A percentile compares a stretch with the other conserved stretches of the same genome.
Conservation (phyloP, 64 coral and sea anemone species). For the Pocillopora verrucosa region DNA sequence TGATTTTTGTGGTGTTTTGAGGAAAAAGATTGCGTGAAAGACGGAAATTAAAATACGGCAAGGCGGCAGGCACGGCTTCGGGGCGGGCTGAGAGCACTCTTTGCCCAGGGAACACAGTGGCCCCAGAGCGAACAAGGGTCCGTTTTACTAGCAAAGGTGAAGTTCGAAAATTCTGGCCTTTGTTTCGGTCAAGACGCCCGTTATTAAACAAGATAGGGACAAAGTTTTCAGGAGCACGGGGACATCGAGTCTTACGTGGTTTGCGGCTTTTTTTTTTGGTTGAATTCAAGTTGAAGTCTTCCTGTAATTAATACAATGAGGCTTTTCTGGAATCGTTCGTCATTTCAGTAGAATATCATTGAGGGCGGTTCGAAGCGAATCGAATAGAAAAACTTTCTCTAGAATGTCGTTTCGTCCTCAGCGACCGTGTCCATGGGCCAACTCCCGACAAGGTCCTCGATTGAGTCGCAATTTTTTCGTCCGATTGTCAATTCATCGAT, state of each 20-base stretch:
- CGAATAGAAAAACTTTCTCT: conserved; percentile 14
- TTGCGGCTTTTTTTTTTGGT: conserved; percentile 25
- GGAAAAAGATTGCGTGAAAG: conserved; percentile 54
- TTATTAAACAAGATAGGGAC: conserved; percentile 86
- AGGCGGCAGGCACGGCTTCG: conserved; percentile 80
- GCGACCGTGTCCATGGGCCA: conserved; percentile 43
- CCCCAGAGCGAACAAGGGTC: conserved; percentile 90
- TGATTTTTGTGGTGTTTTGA: conserved; percentile 68
- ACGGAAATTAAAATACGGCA: conserved; percentile 60
- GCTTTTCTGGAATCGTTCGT: not conserved
- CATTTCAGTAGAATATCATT: not conserved
- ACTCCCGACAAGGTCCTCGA: conserved; percentile 48
- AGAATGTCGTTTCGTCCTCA: not conserved
- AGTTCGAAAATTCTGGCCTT: conserved; percentile 80
- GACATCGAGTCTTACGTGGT: conserved; percentile 38
- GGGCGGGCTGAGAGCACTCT: conserved; percentile 62
- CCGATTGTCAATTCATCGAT: conserved; percentile 5
- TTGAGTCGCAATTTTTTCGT: conserved; percentile 8
- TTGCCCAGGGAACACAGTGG: conserved; percentile 95
- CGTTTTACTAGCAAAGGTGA: conserved; percentile 97
- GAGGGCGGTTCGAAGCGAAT: not conserved
- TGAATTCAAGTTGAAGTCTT: not conserved
- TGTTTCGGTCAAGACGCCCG: conserved; percentile 89
- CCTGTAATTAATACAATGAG: not conserved
- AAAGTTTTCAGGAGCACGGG: conserved; percentile 28